These are phyloP conservation scores for Aquatica leii DNA, from an alignment of 2,888 invertebrate species.

Conservation along the genomic window DNA sequence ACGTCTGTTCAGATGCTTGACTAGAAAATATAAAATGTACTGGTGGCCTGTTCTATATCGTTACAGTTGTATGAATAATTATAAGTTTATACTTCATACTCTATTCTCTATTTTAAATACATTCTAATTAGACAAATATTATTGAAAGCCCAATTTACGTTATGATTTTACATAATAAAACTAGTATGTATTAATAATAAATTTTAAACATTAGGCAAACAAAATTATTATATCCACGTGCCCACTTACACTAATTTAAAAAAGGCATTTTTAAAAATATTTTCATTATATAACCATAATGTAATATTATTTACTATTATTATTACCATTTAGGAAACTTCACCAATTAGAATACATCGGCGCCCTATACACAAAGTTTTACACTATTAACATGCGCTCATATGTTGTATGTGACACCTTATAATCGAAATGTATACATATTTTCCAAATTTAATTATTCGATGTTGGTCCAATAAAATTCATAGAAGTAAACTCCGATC, in stretches of 20 bases:
- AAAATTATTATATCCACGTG: slow-evolving; percentile 38
- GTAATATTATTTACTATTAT: slow-evolving; percentile 47
- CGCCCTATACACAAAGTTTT: slow-evolving; percentile 38
- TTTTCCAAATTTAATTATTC: slow-evolving; percentile 46
- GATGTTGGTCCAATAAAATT: slow-evolving; percentile 57
- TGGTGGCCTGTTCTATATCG: slow-evolving; percentile 31
- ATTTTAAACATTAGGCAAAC: slow-evolving; percentile 41
- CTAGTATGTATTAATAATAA: slow-evolving; percentile 48
- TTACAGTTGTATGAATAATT: slow-evolving; percentile 28
- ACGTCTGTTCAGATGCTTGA: slow-evolving; percentile 48
- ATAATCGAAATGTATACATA: slow-evolving; percentile 40
- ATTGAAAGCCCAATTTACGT: slow-evolving; percentile 53
- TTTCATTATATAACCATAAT: slow-evolving; percentile 47
- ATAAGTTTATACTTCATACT: slow-evolving; percentile 30
- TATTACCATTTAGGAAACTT: slow-evolving; percentile 55
- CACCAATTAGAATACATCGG: slow-evolving; percentile 49
- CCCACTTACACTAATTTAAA: slow-evolving; percentile 47
- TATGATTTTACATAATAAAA: slow-evolving; percentile 47
- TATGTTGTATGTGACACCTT: slow-evolving; percentile 43
- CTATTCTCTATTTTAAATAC: slow-evolving; percentile 40
- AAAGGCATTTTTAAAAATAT: slow-evolving; percentile 60
- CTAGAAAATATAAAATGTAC: slow-evolving; percentile 47
- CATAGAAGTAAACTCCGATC: slow-evolving; percentile 15
- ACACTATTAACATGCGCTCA: slow-evolving; percentile 54
- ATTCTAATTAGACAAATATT: slow-evolving; percentile 49